Base-by-base conservation (phyloP, 2,113 vertebrate species). In the Phaethornis superciliosus region DNA sequence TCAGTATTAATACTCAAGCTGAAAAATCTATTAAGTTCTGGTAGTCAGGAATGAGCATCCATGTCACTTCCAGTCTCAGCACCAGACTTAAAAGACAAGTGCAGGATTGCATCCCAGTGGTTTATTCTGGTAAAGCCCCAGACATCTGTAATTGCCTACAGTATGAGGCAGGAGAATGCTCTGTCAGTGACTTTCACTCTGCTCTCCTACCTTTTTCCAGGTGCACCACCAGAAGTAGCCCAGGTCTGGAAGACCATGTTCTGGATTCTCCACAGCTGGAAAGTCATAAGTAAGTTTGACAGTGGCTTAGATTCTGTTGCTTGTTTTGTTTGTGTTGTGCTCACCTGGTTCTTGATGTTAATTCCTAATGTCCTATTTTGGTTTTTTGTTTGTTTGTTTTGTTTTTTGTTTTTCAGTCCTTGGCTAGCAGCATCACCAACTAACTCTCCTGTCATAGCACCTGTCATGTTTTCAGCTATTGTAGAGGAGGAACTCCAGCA, bases 401-500 rank as follows among this genome's bases (percentile, higher is more conserved):
- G 40, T 40, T 40, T 40, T 40, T 40, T 40, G 40, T 71, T 68
- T 97, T 96, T 51, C 97, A 99, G 99, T 88, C 99, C 99, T 52
- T 99, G 99, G 99, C 97, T 98, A 56, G 97, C 98, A 76, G 96
- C 98, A 63, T 98, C 98, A 54, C 95, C 97, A 80, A 62, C 96
- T 63, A 98, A 96, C 85, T 97, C 98, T 32, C 94, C 98, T 20
- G 75, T 95, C 63, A 96, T 94, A 44, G 95, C 97, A 12, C 98
- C 97, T 32, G 97, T 99, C 89, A 98, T 99, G 83, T 99, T 99
- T 91, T 98, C 99, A 59, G 98, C 99, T 65, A 99, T 99, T 35
- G 97, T 99, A 85, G 99, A 99, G 93, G 99, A 99, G 89, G 99
- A 99, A 90, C 98, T 98, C 79, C 98, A 99, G 90, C 99, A 99